Conservation (phyloP, 2,888 invertebrate genomes). For the Venustoraphidia nigricollis region DNA sequence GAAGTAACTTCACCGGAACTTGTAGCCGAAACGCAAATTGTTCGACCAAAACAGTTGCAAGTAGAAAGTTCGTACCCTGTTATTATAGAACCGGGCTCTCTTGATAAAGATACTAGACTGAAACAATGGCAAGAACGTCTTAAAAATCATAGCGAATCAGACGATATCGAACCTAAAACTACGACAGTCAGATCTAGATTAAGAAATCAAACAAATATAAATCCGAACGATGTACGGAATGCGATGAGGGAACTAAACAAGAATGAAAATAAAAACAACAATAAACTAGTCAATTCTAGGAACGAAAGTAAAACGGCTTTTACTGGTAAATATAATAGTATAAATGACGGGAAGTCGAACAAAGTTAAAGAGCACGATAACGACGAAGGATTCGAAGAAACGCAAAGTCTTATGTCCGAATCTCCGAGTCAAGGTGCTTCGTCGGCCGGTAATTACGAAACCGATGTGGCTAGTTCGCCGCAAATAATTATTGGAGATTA, state of each 20-base stretch:
- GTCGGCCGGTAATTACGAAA: slow-evolving; percentile 47
- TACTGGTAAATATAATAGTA: neutral
- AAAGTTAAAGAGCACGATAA: slow-evolving; percentile 50
- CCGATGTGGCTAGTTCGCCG: slow-evolving; percentile 29
- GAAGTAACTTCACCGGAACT: slow-evolving; percentile 29
- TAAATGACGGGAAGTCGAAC: slow-evolving; percentile 22
- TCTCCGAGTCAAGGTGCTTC: slow-evolving; percentile 76
- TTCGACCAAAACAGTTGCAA: slow-evolving; percentile 34
- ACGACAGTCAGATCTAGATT: slow-evolving; percentile 12
- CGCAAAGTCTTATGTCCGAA: slow-evolving; percentile 74
- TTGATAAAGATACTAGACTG: slow-evolving; percentile 41
- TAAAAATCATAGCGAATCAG: slow-evolving; percentile 26
- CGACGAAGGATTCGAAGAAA: slow-evolving; percentile 85
- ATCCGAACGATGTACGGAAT: slow-evolving; percentile 52
- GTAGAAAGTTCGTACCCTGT: slow-evolving; percentile 37
- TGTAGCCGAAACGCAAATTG: slow-evolving; percentile 36
- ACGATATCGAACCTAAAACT: slow-evolving; percentile 7
- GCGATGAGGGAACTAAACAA: slow-evolving; percentile 44
- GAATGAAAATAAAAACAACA: neutral
- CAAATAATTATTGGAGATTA: slow-evolving; percentile 17
- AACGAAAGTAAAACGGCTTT: neutral
- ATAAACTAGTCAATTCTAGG: slow-evolving; percentile 1
- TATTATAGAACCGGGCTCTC: slow-evolving; percentile 27
- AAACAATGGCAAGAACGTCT: slow-evolving; percentile 57
- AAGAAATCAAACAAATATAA: slow-evolving; percentile 48